Evolutionary conservation across 2,113 vertebrate genomes (phyloP).

Genomic region (Microcebus murinus): DNA sequence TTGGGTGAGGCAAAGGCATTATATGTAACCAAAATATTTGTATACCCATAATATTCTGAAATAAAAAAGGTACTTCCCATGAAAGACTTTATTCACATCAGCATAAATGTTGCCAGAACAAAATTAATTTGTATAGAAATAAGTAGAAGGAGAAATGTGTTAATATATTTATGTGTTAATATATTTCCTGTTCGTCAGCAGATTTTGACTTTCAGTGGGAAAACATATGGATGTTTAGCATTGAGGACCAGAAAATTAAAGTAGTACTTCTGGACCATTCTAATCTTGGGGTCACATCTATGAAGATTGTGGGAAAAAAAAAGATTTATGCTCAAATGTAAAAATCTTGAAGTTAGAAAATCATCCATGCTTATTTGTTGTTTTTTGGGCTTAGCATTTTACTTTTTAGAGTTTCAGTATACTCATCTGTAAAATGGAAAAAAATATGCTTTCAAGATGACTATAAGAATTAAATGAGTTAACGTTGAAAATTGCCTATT

Average conservation of each 20-base stretch:
- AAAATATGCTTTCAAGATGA: neutral
- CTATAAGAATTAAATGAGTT: neutral
- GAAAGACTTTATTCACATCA: slow-evolving; percentile 80
- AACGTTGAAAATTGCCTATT: neutral
- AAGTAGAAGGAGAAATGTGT: slow-evolving; percentile 75
- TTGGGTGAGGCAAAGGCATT: no score
- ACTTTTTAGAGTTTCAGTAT: neutral
- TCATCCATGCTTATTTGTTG: neutral
- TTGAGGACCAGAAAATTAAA: rapidly evolving
- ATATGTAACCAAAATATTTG: no score
- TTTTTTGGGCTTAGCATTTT: neutral
- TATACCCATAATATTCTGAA: no score
- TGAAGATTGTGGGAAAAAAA: neutral
- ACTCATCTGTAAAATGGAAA: neutral
- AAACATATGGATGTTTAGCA: neutral
- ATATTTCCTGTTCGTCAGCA: slow-evolving; percentile 64
- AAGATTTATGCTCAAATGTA: neutral
- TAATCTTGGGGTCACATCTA: neutral
- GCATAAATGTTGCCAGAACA: slow-evolving; percentile 75
- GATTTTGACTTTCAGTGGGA: slow-evolving; percentile 55
- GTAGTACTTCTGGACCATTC: rapidly evolving
- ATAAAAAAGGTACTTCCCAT: slow-evolving; percentile 66
- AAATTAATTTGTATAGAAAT: slow-evolving; percentile 83
- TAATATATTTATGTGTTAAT: slow-evolving; percentile 79
- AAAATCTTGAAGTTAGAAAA: neutral